These are phyloP conservation scores for Malurus elegans DNA, from an alignment of 2,113 vertebrate species.

Conservation along the genomic window DNA sequence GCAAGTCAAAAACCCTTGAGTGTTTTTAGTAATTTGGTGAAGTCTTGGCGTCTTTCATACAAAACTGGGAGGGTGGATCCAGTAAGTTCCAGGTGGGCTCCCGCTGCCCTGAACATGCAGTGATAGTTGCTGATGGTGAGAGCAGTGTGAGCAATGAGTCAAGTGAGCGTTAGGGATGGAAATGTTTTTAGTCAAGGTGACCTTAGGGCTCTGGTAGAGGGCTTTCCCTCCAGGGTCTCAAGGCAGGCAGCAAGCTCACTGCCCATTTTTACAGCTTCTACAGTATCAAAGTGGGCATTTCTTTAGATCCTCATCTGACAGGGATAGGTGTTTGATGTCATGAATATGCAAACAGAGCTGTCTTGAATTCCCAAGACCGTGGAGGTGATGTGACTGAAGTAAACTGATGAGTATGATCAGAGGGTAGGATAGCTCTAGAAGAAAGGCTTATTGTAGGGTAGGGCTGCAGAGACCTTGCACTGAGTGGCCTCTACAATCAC, in stretches of 20 bases:
- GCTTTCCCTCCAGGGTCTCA: background rate
- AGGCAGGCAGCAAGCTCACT: background rate
- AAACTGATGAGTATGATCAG: background rate
- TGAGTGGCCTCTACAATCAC: background rate
- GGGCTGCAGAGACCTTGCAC: background rate
- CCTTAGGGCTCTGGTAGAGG: background rate
- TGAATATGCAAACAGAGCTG: background rate
- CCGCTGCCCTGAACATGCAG: rapidly evolving
- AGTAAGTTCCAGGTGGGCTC: background rate
- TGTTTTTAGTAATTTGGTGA: background rate
- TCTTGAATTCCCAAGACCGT: background rate
- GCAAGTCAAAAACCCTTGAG: background rate
- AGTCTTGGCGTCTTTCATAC: background rate
- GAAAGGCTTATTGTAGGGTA: background rate
- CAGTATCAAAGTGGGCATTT: background rate
- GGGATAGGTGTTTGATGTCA: background rate
- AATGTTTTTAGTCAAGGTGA: background rate
- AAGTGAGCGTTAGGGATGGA: background rate
- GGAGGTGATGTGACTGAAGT: background rate
- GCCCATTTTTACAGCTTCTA: background rate
- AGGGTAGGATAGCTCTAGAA: background rate
- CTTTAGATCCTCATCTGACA: background rate
- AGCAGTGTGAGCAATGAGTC: background rate
- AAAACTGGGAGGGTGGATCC: background rate
- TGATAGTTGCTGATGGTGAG: background rate